phyloP scores from a whole-genome alignment of 2,113 vertebrate genomes.

The Mugil cephalus region DNA sequence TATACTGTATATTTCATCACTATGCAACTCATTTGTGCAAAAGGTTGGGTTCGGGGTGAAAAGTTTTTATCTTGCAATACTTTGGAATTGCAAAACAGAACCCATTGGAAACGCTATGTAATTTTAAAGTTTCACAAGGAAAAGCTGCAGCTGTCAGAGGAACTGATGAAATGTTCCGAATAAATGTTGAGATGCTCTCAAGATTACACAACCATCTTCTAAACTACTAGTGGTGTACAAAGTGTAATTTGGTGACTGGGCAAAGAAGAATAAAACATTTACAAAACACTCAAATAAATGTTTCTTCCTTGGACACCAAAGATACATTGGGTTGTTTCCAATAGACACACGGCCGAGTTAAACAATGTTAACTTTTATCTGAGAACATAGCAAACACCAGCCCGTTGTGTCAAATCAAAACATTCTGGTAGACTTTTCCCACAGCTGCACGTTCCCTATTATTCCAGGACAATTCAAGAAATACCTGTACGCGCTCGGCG shows the following conservation, averaged over 20 bases:
- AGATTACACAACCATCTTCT: background rate
- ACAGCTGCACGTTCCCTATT: background rate
- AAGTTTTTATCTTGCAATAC: background rate
- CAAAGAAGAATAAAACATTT: no score
- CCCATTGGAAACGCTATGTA: background rate
- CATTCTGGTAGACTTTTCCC: background rate
- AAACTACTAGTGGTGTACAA: no score
- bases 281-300: no score
- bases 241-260: no score
- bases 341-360: background rate
- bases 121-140: background rate
- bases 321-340: background rate
- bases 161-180: background rate
- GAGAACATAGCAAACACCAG: background rate
- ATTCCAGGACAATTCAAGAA: background rate
- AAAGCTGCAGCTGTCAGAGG: background rate
- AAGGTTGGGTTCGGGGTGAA: background rate
- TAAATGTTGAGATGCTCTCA: background rate
- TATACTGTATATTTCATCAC: no score
- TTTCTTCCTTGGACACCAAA: background rate
- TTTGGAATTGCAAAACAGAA: background rate
- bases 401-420: background rate
- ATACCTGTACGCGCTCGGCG: background rate
- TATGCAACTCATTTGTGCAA: background rate
- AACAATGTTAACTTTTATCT: constrained; percentile 15